Conservation (phyloP, 1,140 invertebrate genomes). For the Rhopalosiphum maidis region DNA sequence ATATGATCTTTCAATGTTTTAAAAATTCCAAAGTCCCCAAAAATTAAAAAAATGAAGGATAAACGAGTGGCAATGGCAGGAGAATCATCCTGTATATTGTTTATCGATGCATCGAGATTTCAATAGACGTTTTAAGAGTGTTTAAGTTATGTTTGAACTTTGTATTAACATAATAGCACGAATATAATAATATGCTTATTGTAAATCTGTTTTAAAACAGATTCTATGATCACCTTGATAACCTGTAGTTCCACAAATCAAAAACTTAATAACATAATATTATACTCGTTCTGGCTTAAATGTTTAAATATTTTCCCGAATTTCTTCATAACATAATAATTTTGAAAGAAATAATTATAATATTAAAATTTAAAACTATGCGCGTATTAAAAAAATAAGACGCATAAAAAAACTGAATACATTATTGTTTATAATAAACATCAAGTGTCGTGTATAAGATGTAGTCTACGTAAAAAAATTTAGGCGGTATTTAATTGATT, state of each 20-base stretch:
- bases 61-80: background rate
- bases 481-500: background rate
- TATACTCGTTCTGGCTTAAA: too few species aligned
- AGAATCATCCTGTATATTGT: background rate
- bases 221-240: background rate
- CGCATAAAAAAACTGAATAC: background rate
- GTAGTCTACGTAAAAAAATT: background rate
- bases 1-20: background rate
- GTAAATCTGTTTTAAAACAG: background rate
- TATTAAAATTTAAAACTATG: too few species aligned
- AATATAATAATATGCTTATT: background rate
- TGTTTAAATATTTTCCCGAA: too few species aligned
- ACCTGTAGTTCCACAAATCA: background rate
- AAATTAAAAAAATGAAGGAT: background rate
- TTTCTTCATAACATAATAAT: too few species aligned
- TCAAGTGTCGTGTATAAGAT: background rate
- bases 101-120: background rate
- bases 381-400: too few species aligned
- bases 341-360: too few species aligned
- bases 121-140: background rate
- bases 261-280: background rate
- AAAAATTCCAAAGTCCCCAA: background rate
- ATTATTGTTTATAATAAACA: background rate
- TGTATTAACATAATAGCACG: background rate
- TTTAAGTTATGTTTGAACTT: background rate